Percentiles rank a stretch among this genome's conserved stretches.
Evolutionary conservation across 2,797 vertebrate species (phyloP).

Genomic region (Liasis olivaceus): DNA sequence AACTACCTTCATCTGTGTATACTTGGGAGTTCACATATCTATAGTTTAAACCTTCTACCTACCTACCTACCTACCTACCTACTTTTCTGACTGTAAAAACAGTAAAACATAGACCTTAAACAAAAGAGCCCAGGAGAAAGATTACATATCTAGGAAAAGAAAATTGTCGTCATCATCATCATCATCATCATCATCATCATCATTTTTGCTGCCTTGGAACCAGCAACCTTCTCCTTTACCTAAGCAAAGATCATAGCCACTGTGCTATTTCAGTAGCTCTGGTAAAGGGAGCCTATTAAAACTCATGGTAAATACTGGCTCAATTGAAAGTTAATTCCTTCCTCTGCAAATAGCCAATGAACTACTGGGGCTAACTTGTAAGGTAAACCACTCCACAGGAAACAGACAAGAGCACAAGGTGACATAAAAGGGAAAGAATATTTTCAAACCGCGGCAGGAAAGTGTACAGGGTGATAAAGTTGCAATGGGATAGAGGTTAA

Average conservation of each 20-base stretch:
- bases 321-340: background rate
- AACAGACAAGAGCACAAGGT: background rate
- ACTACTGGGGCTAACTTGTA: background rate
- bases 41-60: background rate
- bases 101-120: background rate
- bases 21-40: background rate
- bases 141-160: background rate
- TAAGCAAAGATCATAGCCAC: background rate
- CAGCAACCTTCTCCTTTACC: background rate
- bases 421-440: background rate
- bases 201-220: background rate
- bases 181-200: background rate
- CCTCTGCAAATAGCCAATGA: background rate
- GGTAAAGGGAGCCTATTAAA: background rate
- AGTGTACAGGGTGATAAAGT: background rate
- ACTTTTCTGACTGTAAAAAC: background rate
- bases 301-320: background rate
- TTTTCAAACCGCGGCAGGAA: background rate
- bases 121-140: background rate
- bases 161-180: background rate
- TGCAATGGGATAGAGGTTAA: background rate
- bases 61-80: background rate
- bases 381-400: background rate
- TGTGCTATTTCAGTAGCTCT: background rate
- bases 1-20: background rate